Evolutionary conservation across 1,140 invertebrate species (phyloP).

Genomic region (Drosophila guanche): DNA sequence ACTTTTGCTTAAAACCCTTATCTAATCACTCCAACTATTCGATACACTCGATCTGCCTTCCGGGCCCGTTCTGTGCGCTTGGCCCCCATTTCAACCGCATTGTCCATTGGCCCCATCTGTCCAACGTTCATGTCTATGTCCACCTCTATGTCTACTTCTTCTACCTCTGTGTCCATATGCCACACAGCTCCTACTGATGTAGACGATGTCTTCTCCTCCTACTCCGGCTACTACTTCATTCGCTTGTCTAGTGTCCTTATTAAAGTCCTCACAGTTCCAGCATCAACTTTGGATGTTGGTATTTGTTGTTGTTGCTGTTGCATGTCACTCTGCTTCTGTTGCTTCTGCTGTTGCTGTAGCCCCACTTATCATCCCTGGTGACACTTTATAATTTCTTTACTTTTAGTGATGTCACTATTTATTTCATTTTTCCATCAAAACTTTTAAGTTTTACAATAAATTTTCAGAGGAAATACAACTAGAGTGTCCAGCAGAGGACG

Average conservation of each 20-base stretch:
- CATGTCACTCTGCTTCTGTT: slow-evolving; percentile 38
- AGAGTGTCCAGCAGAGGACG: slow-evolving; percentile 66
- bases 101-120: slow-evolving; percentile 37
- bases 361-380: slow-evolving; percentile 83
- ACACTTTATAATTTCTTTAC: slow-evolving; percentile 84
- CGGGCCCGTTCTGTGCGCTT: slow-evolving; percentile 3
- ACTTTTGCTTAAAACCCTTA: background rate
- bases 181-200: slow-evolving; percentile 30
- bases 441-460: slow-evolving; percentile 83
- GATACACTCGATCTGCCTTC: background rate
- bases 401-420: slow-evolving; percentile 84
- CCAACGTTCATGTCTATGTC: slow-evolving; percentile 2
- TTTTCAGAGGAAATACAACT: slow-evolving; percentile 82
- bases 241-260: slow-evolving; percentile 72
- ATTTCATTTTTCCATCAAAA: slow-evolving; percentile 83
- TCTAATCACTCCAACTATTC: slow-evolving; percentile 1
- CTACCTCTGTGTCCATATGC: slow-evolving; percentile 19
- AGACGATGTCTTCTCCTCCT: slow-evolving; percentile 40
- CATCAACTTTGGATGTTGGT: slow-evolving; percentile 61
- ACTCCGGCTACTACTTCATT: slow-evolving; percentile 25
- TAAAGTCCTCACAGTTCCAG: slow-evolving; percentile 73
- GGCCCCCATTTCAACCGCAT: slow-evolving; percentile 35
- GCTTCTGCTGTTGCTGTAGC: slow-evolving; percentile 67
- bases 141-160: background rate
- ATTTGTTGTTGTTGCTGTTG: slow-evolving; percentile 42